These are phyloP conservation scores for Leptinotarsa tumamoca DNA, from an alignment of 2,888 invertebrate species.

Conservation along the genomic window DNA sequence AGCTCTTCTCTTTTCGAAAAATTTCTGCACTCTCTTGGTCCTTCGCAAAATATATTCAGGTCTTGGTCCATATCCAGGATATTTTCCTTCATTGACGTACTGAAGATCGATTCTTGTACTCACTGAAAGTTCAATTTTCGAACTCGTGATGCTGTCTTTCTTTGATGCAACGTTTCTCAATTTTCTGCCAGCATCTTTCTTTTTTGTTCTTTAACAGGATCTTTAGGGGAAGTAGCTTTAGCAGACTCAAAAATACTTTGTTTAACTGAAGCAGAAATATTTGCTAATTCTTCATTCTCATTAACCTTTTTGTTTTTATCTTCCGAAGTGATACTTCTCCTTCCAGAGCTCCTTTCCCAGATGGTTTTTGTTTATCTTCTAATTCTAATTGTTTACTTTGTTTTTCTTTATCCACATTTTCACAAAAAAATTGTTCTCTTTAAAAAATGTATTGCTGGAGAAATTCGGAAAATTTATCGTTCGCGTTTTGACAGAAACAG, in stretches of 20 bases:
- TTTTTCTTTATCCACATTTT: conserved; percentile 23
- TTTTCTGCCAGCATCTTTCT: conserved; percentile 41
- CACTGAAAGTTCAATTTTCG: conserved; percentile 50
- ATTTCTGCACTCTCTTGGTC: conserved; percentile 49
- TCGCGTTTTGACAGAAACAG: conserved; percentile 17
- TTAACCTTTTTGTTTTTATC: background rate
- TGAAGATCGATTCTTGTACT: conserved; percentile 49
- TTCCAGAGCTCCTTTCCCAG: background rate
- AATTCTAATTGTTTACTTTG: background rate
- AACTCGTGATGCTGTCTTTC: conserved; percentile 43
- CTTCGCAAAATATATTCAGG: conserved; percentile 53
- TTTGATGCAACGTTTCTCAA: conserved; percentile 41
- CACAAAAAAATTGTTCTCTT: conserved; percentile 16
- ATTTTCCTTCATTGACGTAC: conserved; percentile 27
- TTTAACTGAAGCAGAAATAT: background rate
- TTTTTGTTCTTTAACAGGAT: conserved; percentile 48
- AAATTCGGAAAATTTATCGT: background rate
- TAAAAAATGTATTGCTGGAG: background rate
- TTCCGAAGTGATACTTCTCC: background rate
- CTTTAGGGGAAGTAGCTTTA: conserved; percentile 22
- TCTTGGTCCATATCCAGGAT: conserved; percentile 26
- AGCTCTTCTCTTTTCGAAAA: conserved; percentile 48
- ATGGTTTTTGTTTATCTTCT: background rate
- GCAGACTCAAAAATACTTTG: conserved; percentile 20
- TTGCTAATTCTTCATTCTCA: background rate